These are phyloP conservation scores for Acronicta leporina DNA, from an alignment of 2,888 invertebrate species.

Conservation along the genomic window DNA sequence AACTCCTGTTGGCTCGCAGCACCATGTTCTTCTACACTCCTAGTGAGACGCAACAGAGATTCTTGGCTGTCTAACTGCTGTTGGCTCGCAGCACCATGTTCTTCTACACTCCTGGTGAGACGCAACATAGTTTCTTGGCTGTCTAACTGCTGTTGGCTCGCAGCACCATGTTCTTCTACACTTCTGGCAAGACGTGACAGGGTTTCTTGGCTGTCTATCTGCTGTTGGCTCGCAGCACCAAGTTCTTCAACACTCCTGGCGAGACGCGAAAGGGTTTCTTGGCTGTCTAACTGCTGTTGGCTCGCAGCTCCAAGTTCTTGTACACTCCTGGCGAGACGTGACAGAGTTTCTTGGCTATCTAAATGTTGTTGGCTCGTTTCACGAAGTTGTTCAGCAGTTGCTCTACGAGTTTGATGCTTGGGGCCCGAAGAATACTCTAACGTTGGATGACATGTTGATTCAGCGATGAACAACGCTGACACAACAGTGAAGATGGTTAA, in stretches of 20 bases:
- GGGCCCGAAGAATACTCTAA: no score
- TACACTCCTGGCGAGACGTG: no score
- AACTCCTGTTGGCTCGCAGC: slow-evolving; percentile 13
- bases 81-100: slow-evolving; percentile 4
- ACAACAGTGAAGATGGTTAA: slow-evolving; percentile 9
- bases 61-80: slow-evolving; percentile 7
- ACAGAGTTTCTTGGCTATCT: no score
- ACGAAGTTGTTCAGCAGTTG: no score
- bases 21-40: not conserved
- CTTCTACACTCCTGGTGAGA: slow-evolving; percentile 2
- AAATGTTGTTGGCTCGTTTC: no score
- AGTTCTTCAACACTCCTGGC: slow-evolving; percentile 5
- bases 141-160: slow-evolving; percentile 1
- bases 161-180: not conserved
- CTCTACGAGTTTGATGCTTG: no score
- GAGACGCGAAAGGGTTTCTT: not conserved
- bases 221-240: not conserved
- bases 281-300: no score
- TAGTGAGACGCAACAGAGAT: not conserved
- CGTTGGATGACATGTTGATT: slow-evolving; percentile 19
- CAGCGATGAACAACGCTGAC: slow-evolving; percentile 11
- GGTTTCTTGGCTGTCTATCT: slow-evolving; percentile 2
- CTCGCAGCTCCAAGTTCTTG: no score
- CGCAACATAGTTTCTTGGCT: not conserved
- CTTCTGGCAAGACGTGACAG: not conserved